Conservation (phyloP, 2,888 invertebrate species). For the Eulithis prunata region DNA sequence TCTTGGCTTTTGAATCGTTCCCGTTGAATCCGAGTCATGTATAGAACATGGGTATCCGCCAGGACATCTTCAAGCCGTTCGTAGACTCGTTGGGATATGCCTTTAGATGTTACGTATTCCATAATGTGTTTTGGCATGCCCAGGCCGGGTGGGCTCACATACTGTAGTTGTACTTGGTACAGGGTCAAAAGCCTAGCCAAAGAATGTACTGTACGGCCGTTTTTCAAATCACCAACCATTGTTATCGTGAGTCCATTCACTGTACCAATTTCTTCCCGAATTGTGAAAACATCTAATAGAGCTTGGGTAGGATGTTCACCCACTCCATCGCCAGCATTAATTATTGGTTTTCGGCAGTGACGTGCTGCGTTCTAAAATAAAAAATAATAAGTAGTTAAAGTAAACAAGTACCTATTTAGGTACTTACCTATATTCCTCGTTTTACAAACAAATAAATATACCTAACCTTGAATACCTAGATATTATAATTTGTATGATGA, state of each 20-base stretch:
- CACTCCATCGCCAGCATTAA: constrained; percentile 99
- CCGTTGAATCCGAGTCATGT: constrained; percentile 98
- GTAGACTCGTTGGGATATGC: constrained; percentile 90
- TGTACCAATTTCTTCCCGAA: constrained; percentile 99
- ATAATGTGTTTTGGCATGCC: constrained; percentile 96
- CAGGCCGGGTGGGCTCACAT: constrained; percentile 94
- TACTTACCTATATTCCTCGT: too few relatives aligned
- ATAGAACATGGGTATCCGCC: constrained; percentile 97
- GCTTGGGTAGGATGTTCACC: constrained; percentile 99
- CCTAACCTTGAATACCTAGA: too few relatives aligned
- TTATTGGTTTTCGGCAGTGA: constrained; percentile 94
- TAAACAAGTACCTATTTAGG: too few relatives aligned
- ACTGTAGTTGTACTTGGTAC: constrained; percentile 96
- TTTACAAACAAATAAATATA: too few relatives aligned
- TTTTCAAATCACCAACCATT: constrained; percentile 98
- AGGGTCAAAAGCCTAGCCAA: constrained; percentile 95
- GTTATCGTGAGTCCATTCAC: constrained; percentile 98
- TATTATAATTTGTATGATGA: background rate
- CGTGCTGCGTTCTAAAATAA: constrained; percentile 89
- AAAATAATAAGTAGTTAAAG: background rate
- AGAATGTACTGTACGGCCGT: constrained; percentile 99
- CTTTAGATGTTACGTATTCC: constrained; percentile 90
- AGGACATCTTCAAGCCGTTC: constrained; percentile 93
- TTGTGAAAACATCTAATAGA: constrained; percentile 98
- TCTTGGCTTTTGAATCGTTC: constrained; percentile 94